Conservation (phyloP, 2,113 vertebrate species). For the Leuciscus idus region DNA sequence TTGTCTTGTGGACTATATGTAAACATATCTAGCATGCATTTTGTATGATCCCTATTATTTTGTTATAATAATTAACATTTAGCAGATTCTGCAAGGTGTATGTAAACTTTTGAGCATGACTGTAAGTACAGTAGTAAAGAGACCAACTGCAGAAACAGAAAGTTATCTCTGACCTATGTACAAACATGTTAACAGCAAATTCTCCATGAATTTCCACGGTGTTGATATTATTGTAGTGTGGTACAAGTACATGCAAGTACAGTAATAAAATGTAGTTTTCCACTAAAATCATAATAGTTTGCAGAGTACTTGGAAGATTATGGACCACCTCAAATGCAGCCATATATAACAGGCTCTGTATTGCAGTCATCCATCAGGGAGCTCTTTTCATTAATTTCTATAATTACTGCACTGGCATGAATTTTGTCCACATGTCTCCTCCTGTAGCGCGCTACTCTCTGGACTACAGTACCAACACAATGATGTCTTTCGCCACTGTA, state of each 20-base stretch:
- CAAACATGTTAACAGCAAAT: not conserved
- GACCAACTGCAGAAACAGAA: not conserved
- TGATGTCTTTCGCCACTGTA: constrained; percentile 88
- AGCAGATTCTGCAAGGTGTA: too few species aligned
- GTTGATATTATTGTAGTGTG: not conserved
- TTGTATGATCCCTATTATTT: too few species aligned
- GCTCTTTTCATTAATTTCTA: not conserved
- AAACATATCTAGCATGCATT: too few species aligned
- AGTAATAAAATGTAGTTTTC: too few species aligned
- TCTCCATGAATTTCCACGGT: not conserved
- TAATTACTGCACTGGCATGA: not conserved
- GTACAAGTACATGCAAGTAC: not conserved
- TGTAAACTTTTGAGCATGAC: too few species aligned
- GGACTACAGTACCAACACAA: constrained; percentile 86
- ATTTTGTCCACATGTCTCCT: not conserved
- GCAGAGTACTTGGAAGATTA: not conserved
- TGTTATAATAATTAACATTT: too few species aligned
- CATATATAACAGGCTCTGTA: not conserved
- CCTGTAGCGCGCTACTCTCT: constrained; percentile 79
- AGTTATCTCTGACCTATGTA: not conserved
- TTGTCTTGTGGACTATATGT: too few species aligned
- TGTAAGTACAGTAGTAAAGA: not conserved
- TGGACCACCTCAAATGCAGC: not conserved
- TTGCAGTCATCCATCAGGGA: not conserved
- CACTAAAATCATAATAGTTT: not conserved